Percentiles rank a stretch among this genome's conserved stretches.
phyloP scores from a whole-genome alignment of 2,888 invertebrate genomes.

The Acanthacorydalis orientalis region DNA sequence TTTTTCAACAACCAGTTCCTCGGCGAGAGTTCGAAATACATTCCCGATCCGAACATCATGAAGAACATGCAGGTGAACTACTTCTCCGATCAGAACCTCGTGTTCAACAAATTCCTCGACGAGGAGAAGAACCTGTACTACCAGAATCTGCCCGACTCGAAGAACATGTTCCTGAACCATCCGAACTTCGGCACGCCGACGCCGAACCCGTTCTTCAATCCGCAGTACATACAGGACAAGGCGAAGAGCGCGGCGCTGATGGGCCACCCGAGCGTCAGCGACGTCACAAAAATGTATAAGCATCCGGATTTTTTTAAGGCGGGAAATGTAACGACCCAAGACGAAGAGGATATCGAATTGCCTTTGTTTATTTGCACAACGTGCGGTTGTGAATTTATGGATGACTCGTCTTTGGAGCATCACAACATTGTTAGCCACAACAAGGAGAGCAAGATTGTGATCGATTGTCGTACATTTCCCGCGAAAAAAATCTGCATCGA shows the following conservation, averaged over 20 bases:
- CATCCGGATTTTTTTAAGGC: conserved; percentile 43
- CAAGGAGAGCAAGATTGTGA: conserved; percentile 12
- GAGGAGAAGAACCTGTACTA: conserved; percentile 6
- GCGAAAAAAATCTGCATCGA: conserved; percentile 22
- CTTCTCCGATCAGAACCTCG: conserved; percentile 6
- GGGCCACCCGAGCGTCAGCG: conserved; percentile 3
- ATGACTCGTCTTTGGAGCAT: conserved; percentile 31
- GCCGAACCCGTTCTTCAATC: conserved; percentile 6
- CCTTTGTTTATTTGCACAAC: conserved; percentile 31
- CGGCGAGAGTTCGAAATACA: conserved; percentile 6
- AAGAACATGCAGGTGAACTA: conserved; percentile 7
- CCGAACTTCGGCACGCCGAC: conserved; percentile 4
- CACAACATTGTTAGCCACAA: conserved; percentile 27
- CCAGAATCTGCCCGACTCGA: conserved; percentile 6
- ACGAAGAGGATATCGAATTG: conserved; percentile 22
- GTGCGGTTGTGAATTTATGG: conserved; percentile 36
- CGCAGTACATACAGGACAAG: conserved; percentile 4
- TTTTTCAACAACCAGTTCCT: conserved; percentile 7
- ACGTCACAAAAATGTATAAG: conserved; percentile 6
- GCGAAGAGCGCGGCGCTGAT: conserved; percentile 4
- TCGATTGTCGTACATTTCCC: conserved; percentile 25
- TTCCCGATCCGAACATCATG: conserved; percentile 5
- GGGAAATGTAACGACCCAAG: conserved; percentile 28
- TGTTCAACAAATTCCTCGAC: conserved; percentile 6
- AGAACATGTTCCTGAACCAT: conserved; percentile 6